Conservation (phyloP, 2,797 vertebrate genomes). For the Labroides dimidiatus region DNA sequence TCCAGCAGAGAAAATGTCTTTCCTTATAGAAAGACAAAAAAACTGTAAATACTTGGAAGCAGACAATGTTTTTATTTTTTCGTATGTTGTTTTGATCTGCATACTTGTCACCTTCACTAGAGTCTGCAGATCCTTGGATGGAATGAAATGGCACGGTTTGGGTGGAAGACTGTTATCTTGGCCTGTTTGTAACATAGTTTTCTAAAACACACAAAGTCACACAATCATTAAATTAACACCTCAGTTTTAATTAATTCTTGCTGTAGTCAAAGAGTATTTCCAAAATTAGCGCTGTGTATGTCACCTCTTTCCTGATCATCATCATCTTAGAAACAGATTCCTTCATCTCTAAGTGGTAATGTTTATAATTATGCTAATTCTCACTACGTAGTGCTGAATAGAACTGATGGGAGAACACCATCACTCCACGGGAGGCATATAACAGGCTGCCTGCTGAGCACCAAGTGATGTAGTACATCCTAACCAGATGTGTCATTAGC, state of each 20-base stretch:
- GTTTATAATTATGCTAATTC: conserved; percentile 41
- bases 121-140: no score
- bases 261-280: no score
- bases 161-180: no score
- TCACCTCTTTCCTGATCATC: conserved; percentile 24
- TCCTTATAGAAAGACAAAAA: background rate
- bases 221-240: no score
- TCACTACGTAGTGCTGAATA: conserved; percentile 39
- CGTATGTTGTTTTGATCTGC: no score
- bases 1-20: background rate
- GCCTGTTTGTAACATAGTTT: no score
- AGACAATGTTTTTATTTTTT: no score
- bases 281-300: background rate
- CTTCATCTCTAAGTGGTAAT: conserved; percentile 32
- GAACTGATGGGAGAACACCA: conserved; percentile 36
- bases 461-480: conserved; percentile 13
- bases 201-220: no score
- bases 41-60: no score
- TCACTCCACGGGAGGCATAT: conserved; percentile 9
- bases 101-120: no score
- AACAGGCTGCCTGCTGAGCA: conserved; percentile 15
- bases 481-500: conserved; percentile 28
- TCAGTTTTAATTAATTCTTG: no score
- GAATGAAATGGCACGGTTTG: no score
- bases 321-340: conserved; percentile 32